Conservation (phyloP, 2,888 invertebrate genomes). For the Agrotis clavis region DNA sequence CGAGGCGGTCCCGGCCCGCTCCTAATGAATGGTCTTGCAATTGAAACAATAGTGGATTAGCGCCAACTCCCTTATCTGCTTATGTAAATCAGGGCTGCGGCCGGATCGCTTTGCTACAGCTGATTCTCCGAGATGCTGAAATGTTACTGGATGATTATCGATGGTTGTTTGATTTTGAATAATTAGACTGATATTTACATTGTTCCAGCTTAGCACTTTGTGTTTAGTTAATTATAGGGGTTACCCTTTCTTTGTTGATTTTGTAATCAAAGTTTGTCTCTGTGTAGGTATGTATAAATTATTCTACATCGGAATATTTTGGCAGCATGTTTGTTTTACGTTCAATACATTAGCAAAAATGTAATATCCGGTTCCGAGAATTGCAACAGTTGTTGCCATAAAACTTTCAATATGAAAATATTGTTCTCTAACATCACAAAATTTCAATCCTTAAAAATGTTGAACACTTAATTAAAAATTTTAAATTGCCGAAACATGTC, state of each 20-base stretch:
- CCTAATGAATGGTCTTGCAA: conserved; percentile 87
- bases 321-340: neutral
- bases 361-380: too few relatives aligned
- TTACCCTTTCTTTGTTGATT: conserved; percentile 23
- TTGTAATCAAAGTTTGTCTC: neutral
- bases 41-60: conserved; percentile 87
- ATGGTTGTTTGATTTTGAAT: conserved; percentile 48
- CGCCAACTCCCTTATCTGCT: conserved; percentile 81
- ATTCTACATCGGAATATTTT: neutral
- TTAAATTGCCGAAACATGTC: neutral
- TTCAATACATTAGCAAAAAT: neutral
- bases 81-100: conserved; percentile 75
- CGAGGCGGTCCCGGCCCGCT: conserved; percentile 76
- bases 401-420: neutral
- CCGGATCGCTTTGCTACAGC: conserved; percentile 58
- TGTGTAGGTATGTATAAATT: neutral
- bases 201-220: conserved; percentile 24
- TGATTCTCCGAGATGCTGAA: conserved; percentile 53
- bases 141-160: conserved; percentile 42
- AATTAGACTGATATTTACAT: conserved; percentile 30
- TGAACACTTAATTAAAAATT: neutral
- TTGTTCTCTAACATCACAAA: neutral
- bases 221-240: neutral
- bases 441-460: neutral
- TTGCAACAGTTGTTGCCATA: neutral